Base-by-base conservation (phyloP, 2,797 vertebrate species). In the Myotis planiceps region DNA sequence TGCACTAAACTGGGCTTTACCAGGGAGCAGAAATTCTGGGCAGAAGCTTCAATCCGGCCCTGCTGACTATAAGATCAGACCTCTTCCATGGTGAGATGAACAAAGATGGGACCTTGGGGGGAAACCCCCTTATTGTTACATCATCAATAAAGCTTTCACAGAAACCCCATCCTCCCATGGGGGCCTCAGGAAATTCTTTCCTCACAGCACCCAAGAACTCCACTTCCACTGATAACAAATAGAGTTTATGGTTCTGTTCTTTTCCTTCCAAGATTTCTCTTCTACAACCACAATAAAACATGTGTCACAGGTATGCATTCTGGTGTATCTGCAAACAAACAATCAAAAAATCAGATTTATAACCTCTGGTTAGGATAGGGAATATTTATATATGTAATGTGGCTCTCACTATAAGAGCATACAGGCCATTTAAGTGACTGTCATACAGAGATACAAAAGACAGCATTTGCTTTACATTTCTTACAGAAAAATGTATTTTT, bases 391-490 rank as follows among this genome's bases (percentile, higher is more conserved):
- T 80, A 76, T 79, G 89, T 95, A n/a, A 76, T 66, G 3, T 93
- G 16, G 39, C 32, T 94, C 7, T 71, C 88, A 42, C 9, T 53
- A 8, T 94, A 47, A 92, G 18, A 92, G 2, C 25, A 74, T 78
- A 37, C 60, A n/a, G 47, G 19, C 2, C 3, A 68, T 65, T 89
- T 88, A 96, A 76, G 12, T 83, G 45, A 96, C 32, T 93, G 27
- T 69, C 58, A 81, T 55, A 39, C 1, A 65, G 9, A 90, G 18
- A 53, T 66, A 91, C 27, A 83, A 79, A 89, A 47, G n/a, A 60
- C 16, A 58, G 29, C 87, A 69, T 42, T 69, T 89, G 6, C 51
- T 87, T 84, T 90, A 88, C 39, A 90, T 95, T 94, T 95, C 9
- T 72, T 84, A 8, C n/a, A 68, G 49, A 84, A 86, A 81, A 55